Conservation (phyloP, 2,888 invertebrate genomes). For the Andrena hattorfiana region DNA sequence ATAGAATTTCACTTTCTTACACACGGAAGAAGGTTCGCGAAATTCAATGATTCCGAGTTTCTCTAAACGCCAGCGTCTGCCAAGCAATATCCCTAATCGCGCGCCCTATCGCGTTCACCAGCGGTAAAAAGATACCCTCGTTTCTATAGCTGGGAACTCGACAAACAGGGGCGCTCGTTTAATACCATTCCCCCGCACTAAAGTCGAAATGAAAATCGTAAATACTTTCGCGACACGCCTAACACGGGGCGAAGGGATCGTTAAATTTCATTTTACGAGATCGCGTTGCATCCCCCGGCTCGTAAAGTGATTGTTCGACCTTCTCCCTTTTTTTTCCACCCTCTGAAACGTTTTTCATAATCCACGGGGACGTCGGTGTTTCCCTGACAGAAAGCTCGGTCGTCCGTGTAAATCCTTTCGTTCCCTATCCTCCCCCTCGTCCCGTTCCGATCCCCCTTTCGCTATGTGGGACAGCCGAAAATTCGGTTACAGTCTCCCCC, state of each 20-base stretch:
- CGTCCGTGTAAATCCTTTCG: slow-evolving; percentile 32
- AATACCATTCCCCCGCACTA: slow-evolving; percentile 6
- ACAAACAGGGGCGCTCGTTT: neutral
- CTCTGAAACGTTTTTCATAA: neutral
- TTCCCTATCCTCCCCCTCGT: neutral
- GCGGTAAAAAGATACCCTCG: slow-evolving; percentile 15
- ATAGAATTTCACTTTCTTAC: neutral
- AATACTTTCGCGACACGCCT: slow-evolving; percentile 11
- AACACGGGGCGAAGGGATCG: slow-evolving; percentile 10
- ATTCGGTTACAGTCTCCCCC: slow-evolving; percentile 51
- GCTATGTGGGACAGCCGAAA: slow-evolving; percentile 45
- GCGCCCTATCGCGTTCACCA: neutral
- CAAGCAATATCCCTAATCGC: neutral
- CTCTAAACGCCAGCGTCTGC: neutral
- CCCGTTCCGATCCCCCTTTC: neutral
- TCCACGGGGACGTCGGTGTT: neutral
- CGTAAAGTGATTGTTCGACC: slow-evolving; percentile 17
- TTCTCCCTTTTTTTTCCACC: neutral
- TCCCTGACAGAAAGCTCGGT: slow-evolving; percentile 7
- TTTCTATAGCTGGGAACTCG: neutral
- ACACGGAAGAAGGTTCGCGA: neutral
- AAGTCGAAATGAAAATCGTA: slow-evolving; percentile 38
- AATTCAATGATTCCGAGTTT: neutral
- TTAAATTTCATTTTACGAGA: slow-evolving; percentile 39
- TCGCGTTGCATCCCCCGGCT: neutral